Evolutionary conservation across 2,113 vertebrate genomes (phyloP).

Genomic region (Nesogale talazaci): DNA sequence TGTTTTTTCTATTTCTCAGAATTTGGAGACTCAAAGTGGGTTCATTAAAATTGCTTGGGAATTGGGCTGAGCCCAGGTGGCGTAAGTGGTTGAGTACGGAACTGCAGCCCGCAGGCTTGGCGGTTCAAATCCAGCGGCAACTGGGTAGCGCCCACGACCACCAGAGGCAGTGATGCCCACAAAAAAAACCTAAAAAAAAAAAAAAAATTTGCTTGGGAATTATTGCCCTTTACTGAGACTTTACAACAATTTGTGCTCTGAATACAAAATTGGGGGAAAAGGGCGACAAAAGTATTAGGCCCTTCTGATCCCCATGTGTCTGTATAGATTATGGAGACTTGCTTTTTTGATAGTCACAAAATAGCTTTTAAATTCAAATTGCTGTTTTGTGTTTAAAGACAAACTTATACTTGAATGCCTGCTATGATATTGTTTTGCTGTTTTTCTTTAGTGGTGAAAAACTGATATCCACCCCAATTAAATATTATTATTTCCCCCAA

Average conservation of each 20-base stretch:
- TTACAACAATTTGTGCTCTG: too few relatives aligned
- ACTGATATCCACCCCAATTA: background rate
- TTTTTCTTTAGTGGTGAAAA: background rate
- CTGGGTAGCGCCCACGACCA: too few relatives aligned
- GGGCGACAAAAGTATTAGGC: background rate
- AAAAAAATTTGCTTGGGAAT: slow-evolving; percentile 1
- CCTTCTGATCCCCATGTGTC: background rate
- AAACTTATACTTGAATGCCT: background rate
- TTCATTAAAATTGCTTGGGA: slow-evolving; percentile 1
- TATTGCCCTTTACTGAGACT: background rate
- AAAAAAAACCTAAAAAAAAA: too few relatives aligned
- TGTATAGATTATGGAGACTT: slow-evolving; percentile 22
- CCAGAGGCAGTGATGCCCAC: too few relatives aligned
- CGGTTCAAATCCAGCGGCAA: too few relatives aligned
- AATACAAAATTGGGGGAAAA: background rate
- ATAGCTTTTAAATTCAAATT: background rate
- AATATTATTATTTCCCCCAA: background rate
- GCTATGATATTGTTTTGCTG: background rate
- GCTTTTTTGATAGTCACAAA: slow-evolving; percentile 2
- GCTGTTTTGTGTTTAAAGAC: background rate
- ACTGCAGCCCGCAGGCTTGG: too few relatives aligned
- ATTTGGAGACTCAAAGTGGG: slow-evolving; percentile 16
- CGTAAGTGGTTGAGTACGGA: too few relatives aligned
- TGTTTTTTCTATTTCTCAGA: slow-evolving; percentile 11
- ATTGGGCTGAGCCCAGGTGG: too few relatives aligned